Evolutionary conservation across 2,888 invertebrate species (phyloP).

Genomic region (Mantis religiosa): DNA sequence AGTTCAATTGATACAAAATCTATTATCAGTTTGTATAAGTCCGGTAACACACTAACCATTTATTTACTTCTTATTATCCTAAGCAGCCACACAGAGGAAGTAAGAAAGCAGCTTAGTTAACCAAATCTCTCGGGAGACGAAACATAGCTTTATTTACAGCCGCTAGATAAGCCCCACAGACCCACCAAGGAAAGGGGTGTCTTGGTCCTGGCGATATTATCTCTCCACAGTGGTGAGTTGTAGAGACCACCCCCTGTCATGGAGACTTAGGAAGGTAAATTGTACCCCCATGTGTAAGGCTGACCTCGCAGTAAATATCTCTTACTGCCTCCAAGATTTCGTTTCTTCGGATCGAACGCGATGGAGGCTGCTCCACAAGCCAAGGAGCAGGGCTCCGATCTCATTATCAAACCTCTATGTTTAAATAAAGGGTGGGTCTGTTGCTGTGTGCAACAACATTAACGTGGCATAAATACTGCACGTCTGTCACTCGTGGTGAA

Average conservation of each 20-base stretch:
- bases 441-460: too few species aligned
- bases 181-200: too few species aligned
- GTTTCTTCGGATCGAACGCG: neutral
- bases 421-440: too few species aligned
- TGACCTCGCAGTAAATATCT: neutral
- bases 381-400: neutral
- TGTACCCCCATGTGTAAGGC: neutral
- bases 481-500: too few species aligned
- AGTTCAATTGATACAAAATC: too few species aligned
- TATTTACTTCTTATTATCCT: neutral
- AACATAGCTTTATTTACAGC: neutral
- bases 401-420: neutral
- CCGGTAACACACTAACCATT: neutral
- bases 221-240: neutral
- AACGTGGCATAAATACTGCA: too few species aligned
- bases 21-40: too few species aligned
- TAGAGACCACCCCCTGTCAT: neutral
- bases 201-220: neutral
- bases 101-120: neutral
- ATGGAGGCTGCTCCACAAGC: neutral
- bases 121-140: neutral
- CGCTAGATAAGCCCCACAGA: neutral
- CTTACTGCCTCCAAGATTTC: neutral
- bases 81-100: neutral
- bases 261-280: neutral